Conservation (phyloP, 2,888 invertebrate species). For the Phanerotoma sp. region DNA sequence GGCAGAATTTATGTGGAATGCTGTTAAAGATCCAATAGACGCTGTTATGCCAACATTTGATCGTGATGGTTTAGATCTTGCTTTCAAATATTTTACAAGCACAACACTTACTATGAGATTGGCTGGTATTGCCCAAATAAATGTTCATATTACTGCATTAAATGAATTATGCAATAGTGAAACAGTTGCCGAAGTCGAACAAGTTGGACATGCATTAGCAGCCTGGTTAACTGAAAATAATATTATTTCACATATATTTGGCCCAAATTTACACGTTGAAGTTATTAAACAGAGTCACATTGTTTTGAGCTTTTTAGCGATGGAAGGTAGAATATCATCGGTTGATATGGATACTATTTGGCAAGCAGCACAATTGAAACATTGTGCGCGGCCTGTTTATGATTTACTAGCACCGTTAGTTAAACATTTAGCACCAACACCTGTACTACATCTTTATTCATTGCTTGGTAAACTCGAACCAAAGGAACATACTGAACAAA, state of each 20-base stretch:
- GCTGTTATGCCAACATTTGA: conserved; percentile 81
- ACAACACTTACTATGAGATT: conserved; percentile 91
- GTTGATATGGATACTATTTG: conserved; percentile 92
- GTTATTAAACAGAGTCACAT: conserved; percentile 95
- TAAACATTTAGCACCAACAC: conserved; percentile 84
- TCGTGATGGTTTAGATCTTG: conserved; percentile 83
- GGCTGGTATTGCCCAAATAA: conserved; percentile 92
- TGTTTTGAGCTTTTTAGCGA: conserved; percentile 87
- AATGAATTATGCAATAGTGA: conserved; percentile 91
- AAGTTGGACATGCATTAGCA: conserved; percentile 80
- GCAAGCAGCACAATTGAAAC: conserved; percentile 93
- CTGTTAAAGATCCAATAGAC: conserved; percentile 89
- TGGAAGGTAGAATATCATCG: conserved; percentile 86
- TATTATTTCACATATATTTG: conserved; percentile 92
- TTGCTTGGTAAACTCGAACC: conserved; percentile 85
- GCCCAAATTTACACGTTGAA: conserved; percentile 97
- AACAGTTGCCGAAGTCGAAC: conserved; percentile 81
- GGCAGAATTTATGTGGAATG: conserved; percentile 97
- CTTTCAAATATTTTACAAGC: conserved; percentile 96
- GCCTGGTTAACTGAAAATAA: conserved; percentile 87
- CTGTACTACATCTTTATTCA: conserved; percentile 85
- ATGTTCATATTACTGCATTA: conserved; percentile 88
- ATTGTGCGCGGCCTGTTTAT: conserved; percentile 91
- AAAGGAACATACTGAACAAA: conserved; percentile 90
- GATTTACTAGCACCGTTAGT: conserved; percentile 88